phyloP scores from a whole-genome alignment of 2,888 invertebrate genomes.

The Rhagonycha fulva region DNA sequence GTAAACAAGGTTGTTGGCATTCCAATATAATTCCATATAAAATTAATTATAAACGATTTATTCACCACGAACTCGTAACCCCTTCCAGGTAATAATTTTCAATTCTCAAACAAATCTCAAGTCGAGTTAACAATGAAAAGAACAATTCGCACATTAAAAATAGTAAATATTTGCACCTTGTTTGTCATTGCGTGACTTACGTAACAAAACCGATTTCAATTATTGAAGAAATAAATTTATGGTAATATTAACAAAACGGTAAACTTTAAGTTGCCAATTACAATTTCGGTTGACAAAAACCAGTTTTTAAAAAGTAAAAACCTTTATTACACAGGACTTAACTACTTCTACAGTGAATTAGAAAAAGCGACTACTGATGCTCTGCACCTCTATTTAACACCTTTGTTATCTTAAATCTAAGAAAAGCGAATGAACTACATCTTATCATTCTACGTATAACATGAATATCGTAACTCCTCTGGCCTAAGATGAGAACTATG shows the following conservation, averaged over 20 bases:
- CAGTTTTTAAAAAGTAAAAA: too few relatives aligned
- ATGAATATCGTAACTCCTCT: too few relatives aligned
- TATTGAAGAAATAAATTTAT: not conserved
- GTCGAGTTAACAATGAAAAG: not conserved
- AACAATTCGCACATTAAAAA: not conserved
- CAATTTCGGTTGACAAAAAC: too few relatives aligned
- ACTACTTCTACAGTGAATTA: too few relatives aligned
- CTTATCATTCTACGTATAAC: too few relatives aligned
- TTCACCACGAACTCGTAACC: not conserved
- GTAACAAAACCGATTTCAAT: not conserved
- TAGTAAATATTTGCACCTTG: not conserved
- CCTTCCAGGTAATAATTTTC: not conserved
- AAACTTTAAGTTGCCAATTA: not conserved
- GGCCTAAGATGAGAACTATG: too few relatives aligned
- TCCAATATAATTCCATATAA: not conserved
- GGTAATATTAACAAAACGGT: not conserved
- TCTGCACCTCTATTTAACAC: too few relatives aligned
- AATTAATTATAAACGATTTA: not conserved
- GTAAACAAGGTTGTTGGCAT: not conserved
- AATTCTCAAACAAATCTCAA: not conserved
- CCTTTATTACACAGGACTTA: too few relatives aligned
- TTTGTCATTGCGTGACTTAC: not conserved
- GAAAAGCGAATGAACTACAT: too few relatives aligned
- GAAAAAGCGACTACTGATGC: too few relatives aligned
- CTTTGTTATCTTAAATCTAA: too few relatives aligned